These are phyloP conservation scores for Esox lucius DNA, from an alignment of 2,797 vertebrate genomes.

Conservation along the genomic window DNA sequence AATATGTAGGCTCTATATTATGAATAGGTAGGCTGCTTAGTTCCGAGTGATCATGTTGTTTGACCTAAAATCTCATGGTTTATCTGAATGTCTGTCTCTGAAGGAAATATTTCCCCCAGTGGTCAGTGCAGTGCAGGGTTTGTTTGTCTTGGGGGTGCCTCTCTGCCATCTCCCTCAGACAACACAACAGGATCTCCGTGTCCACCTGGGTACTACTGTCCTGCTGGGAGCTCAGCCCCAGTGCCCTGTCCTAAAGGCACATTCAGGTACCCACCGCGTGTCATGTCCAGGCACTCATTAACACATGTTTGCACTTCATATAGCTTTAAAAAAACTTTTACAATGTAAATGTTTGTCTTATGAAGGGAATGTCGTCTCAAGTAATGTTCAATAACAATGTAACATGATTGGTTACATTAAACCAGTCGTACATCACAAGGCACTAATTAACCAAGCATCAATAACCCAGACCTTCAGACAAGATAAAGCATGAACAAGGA, in stretches of 20 bases:
- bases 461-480: too few relatives aligned
- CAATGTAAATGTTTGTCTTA: too few relatives aligned
- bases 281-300: neutral
- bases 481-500: too few relatives aligned
- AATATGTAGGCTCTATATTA: too few relatives aligned
- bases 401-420: too few relatives aligned
- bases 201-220: slow-evolving; percentile 77
- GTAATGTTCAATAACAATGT: too few relatives aligned
- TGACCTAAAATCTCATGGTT: neutral
- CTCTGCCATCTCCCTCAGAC: slow-evolving; percentile 60
- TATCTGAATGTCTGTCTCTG: slow-evolving; percentile 26
- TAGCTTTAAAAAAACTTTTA: neutral
- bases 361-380: too few relatives aligned
- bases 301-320: neutral
- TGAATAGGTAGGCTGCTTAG: neutral
- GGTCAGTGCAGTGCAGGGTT: slow-evolving; percentile 74
- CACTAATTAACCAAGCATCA: too few relatives aligned
- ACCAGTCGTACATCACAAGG: too few relatives aligned
- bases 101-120: slow-evolving; percentile 67
- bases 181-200: slow-evolving; percentile 60
- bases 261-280: slow-evolving; percentile 65
- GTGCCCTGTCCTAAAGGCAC: slow-evolving; percentile 75
- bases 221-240: slow-evolving; percentile 62
- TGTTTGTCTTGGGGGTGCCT: slow-evolving; percentile 66
- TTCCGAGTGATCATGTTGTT: slow-evolving; percentile 1